Conservation (phyloP, 2,888 invertebrate species). For the Mystacides longicornis region DNA sequence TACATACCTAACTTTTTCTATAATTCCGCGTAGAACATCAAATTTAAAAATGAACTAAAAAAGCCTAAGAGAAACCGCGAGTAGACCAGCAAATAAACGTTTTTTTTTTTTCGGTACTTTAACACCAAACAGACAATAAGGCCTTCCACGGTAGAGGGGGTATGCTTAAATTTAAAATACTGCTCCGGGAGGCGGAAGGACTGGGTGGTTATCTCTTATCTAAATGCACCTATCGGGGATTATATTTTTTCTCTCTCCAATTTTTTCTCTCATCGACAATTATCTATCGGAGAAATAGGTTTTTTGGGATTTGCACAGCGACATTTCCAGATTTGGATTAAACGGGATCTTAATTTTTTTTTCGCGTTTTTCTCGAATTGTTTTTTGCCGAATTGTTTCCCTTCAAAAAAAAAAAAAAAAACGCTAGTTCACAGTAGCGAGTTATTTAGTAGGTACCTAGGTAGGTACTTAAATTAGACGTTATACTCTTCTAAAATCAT, state of each 20-base stretch:
- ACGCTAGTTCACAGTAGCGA: neutral
- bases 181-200: conserved; percentile 11
- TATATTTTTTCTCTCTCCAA: conserved; percentile 21
- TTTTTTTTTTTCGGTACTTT: conserved; percentile 52
- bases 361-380: neutral
- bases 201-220: conserved; percentile 19
- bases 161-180: conserved; percentile 26
- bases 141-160: conserved; percentile 27
- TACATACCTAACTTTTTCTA: no score
- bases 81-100: conserved; percentile 30
- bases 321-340: conserved; percentile 5
- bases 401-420: neutral
- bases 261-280: conserved; percentile 10
- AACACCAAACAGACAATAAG: conserved; percentile 51
- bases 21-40: no score
- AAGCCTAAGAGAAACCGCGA: conserved; percentile 17
- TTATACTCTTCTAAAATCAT: no score
- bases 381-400: neutral
- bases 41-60: no score
- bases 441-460: neutral
- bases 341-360: neutral
- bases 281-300: conserved; percentile 2
- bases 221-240: conserved; percentile 25
- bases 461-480: no score
- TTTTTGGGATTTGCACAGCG: conserved; percentile 13